phyloP scores from a whole-genome alignment of 2,888 invertebrate genomes.

The Conops quadrifasciatus region DNA sequence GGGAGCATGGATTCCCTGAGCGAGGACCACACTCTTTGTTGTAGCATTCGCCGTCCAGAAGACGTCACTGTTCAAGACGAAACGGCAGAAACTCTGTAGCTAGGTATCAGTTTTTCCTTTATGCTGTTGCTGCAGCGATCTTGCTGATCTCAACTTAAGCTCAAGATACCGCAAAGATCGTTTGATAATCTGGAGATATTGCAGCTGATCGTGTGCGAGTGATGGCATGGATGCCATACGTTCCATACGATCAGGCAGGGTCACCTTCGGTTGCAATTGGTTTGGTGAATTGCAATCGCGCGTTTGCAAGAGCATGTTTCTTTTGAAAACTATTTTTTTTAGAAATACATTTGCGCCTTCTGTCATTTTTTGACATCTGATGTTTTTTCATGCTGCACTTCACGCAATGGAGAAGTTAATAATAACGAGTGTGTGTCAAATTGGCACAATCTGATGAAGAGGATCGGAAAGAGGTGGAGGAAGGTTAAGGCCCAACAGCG shows the following conservation, averaged over 20 bases:
- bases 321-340: conserved; percentile 24
- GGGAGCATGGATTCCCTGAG: background rate
- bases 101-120: background rate
- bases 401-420: conserved; percentile 5
- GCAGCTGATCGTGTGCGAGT: conserved; percentile 9
- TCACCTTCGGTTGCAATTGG: background rate
- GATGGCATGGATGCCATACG: background rate
- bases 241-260: background rate
- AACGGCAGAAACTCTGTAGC: background rate
- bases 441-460: too few relatives aligned
- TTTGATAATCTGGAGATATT: conserved; percentile 19
- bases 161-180: conserved; percentile 15
- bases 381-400: conserved; percentile 21
- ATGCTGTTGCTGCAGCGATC: conserved; percentile 7
- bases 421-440: background rate
- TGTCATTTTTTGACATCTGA: conserved; percentile 28
- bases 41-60: background rate
- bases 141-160: conserved; percentile 23
- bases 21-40: background rate
- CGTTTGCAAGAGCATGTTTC: background rate
- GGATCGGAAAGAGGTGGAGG: background rate
- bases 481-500: conserved; percentile 13
- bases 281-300: background rate
- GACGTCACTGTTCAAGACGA: background rate
- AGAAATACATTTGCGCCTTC: conserved; percentile 27